These are phyloP conservation scores for Escarpia spicata DNA, from an alignment of 2,888 invertebrate genomes.

Conservation along the genomic window DNA sequence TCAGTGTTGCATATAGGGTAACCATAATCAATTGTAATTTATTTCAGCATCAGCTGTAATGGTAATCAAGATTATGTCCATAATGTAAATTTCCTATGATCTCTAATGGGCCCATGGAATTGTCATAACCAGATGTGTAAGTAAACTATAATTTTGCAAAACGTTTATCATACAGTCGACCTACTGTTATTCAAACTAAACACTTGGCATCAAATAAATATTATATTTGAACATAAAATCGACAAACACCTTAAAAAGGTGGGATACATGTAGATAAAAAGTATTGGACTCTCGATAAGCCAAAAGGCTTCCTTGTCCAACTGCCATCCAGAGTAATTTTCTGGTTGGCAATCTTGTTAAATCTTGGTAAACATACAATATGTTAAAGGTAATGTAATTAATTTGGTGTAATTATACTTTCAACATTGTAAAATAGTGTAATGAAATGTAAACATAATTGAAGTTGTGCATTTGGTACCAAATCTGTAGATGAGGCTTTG, in stretches of 20 bases:
- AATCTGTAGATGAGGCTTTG: not conserved
- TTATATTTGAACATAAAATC: not conserved
- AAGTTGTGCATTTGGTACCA: not conserved
- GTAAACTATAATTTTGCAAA: not conserved
- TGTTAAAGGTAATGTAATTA: not conserved
- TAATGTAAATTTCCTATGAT: not conserved
- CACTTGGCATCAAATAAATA: not conserved
- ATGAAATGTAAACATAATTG: not conserved
- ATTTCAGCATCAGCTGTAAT: not conserved
- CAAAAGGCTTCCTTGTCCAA: too few relatives aligned
- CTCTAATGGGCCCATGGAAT: not conserved
- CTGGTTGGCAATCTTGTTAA: too few relatives aligned
- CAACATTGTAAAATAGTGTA: not conserved
- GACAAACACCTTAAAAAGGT: too few relatives aligned
- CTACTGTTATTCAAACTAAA: not conserved
- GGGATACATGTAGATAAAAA: too few relatives aligned
- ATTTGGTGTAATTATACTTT: not conserved
- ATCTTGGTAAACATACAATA: too few relatives aligned
- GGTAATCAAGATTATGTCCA: not conserved
- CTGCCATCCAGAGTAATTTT: too few relatives aligned
- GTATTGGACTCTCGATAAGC: too few relatives aligned
- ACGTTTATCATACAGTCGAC: not conserved
- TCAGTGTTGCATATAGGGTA: not conserved
- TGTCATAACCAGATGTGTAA: not conserved
- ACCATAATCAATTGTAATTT: not conserved